Evolutionary conservation across 2,113 vertebrate species (phyloP), one percentile per base, ranked within the genome.

Genomic region (Xenopus borealis): DNA sequence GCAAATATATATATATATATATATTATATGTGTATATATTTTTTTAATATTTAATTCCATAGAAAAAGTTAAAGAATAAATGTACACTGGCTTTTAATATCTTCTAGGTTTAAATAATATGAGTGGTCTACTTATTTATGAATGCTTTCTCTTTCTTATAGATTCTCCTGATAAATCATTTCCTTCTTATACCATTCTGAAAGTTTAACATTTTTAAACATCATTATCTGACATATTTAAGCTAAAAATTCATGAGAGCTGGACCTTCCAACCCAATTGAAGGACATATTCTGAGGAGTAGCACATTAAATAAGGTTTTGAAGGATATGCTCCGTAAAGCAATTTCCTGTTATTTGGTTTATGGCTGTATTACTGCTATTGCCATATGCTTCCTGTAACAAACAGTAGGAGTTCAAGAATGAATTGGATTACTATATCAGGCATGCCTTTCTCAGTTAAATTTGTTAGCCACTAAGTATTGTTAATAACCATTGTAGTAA

Each of bases 321-420:
- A 89, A 91, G 89, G 87, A 86, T 89, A 86, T 91, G 88, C 85
- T 85, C 86, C 80, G 81, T 85, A 85, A 87, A 91, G 84, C 86
- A 85, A 88, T 89, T 88, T 91, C 89, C 82, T 91, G 89, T 92
- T 92, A 88, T 90, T 91, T 93, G 89, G 93, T 93, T 94, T 93
- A 94, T 93, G 91, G 91, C 91, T 97, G 94, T 95, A 94, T 92
- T 95, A 94, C 84, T 95, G 96, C 91, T 87, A 87, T 85, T 89
- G 86, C 93, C 93, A 93, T 93, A 93, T 94, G 92, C 87, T 92
- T 95, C 91, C 90, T 93, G 89, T 90, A 93, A 93, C 72, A 58
- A 87, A 90, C 33, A 40, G 33, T 40, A 40, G 33, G 90, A 83
- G 83, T 83, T 89, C 87, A 89, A 91, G 85, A 72, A 87, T 88